Evolutionary conservation across 92 coral and sea anemone genomes (phyloP).

Genomic region (Zoanthus solanderi): DNA sequence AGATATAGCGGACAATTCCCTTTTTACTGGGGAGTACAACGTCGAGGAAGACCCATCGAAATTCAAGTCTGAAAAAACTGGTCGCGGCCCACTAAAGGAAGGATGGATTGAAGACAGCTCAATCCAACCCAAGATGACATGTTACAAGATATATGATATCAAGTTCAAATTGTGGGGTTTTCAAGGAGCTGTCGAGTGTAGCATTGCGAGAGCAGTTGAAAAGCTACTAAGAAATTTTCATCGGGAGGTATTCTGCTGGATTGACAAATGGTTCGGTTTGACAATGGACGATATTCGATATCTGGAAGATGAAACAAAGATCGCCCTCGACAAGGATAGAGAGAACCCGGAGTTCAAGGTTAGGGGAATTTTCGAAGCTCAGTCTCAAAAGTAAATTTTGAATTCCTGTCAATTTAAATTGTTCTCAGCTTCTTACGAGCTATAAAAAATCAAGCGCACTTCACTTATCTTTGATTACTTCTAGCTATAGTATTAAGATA

Average conservation of each 20-base stretch:
- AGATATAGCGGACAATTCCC: conserved; percentile 63
- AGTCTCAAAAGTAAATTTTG: not conserved
- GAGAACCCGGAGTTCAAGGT: conserved; percentile 61
- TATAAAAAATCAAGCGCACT: too few species aligned
- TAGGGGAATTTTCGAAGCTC: not conserved
- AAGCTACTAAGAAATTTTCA: conserved; percentile 88
- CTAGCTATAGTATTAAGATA: too few species aligned
- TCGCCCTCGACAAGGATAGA: conserved; percentile 71
- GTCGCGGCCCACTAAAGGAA: conserved; percentile 77
- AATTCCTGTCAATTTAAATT: too few species aligned
- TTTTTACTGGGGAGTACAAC: conserved; percentile 74
- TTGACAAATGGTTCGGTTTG: conserved; percentile 93
- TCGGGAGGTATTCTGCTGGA: conserved; percentile 97
- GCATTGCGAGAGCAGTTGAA: conserved; percentile 76
- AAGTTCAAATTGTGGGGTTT: conserved; percentile 88
- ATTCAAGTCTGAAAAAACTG: conserved; percentile 76
- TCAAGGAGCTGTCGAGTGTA: not conserved
- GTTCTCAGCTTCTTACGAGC: too few species aligned
- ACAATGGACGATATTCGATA: conserved; percentile 84
- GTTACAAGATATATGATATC: conserved; percentile 89
- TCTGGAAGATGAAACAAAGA: conserved; percentile 81
- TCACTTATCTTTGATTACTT: too few species aligned
- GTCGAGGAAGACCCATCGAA: conserved; percentile 89
- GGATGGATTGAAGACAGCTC: conserved; percentile 67
- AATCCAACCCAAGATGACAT: conserved; percentile 85